Evolutionary conservation across 2,113 vertebrate genomes (phyloP).

Genomic region (Saccopteryx bilineata): DNA sequence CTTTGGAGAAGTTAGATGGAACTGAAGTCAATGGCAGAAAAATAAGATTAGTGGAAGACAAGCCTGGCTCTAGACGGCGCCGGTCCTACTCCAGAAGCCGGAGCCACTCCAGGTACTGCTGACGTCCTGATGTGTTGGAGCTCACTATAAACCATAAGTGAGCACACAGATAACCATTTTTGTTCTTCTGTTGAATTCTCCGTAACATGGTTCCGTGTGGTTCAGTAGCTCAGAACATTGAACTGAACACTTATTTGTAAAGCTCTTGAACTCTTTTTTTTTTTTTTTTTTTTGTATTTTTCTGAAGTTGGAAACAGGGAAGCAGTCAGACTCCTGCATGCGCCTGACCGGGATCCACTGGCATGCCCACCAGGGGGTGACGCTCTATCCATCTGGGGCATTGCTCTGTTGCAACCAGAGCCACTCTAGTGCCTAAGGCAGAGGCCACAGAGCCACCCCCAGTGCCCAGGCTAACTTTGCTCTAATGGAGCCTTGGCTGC

Average conservation of each 20-base stretch:
- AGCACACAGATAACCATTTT: neutral
- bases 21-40: conserved; percentile 98
- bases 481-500: no score
- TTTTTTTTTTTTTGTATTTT: no score
- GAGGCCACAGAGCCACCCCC: no score
- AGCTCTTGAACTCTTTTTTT: conserved; percentile 2
- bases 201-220: neutral
- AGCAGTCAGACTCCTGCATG: no score
- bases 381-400: no score
- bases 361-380: no score
- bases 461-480: no score
- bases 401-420: no score
- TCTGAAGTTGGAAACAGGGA: no score
- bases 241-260: conserved; percentile 61
- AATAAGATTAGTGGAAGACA: conserved; percentile 97
- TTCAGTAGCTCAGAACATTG: conserved; percentile 29
- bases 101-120: conserved; percentile 92
- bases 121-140: neutral
- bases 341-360: no score
- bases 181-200: neutral
- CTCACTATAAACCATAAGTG: no score
- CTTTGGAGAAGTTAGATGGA: conserved; percentile 98
- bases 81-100: conserved; percentile 96
- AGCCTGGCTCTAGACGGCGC: conserved; percentile 93
- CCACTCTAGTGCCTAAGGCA: no score